Evolutionary conservation across 2,888 invertebrate species (phyloP), one percentile per base, ranked within the genome.

Genomic region (Thera britannica): DNA sequence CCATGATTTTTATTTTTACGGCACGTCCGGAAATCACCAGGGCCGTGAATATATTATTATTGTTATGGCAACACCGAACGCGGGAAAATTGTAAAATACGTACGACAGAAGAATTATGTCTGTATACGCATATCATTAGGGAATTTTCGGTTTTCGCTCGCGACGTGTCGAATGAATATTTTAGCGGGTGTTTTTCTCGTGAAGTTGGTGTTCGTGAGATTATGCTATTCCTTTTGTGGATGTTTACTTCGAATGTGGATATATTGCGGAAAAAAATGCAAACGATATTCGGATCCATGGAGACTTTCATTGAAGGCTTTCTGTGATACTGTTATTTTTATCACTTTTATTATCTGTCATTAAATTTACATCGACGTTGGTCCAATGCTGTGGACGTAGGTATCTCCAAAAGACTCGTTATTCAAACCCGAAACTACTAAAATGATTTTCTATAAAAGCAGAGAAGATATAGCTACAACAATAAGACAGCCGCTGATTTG

Each of bases 41-140:
- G 84, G 84, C 87, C 85, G 85, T 89, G 90, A 92, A 92, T 92
- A 91, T 90, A 91, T 92, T 92, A 91, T 92, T 89, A 91, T 91
- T 90, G 90, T 91, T 90, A 92, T 90, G 87, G 89, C 84, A 88
- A 88, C 88, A 87, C 88, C 82, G 87, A 84, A 84, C 83, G 85
- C 80, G 87, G 85, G 86, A 87, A 88, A 88, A 90, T 90, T 90
- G 90, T 90, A 85, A 90, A 90, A 89, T 90, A 90, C 87, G 84
- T 84, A 80, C 77, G 82, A 83, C 84, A 83, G 74, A 79, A 85
- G 87, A 88, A 85, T 87, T 87, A 87, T 84, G 87, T 79, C 80
- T 76, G 76, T 77, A 81, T 77, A 79, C 83, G 83, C 82, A 80
- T 87, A 83, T 84, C 87, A 82, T 85, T 86, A 86, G 90, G 90